Conservation (phyloP, 1,140 invertebrate species). For the Drosophila guanche region DNA sequence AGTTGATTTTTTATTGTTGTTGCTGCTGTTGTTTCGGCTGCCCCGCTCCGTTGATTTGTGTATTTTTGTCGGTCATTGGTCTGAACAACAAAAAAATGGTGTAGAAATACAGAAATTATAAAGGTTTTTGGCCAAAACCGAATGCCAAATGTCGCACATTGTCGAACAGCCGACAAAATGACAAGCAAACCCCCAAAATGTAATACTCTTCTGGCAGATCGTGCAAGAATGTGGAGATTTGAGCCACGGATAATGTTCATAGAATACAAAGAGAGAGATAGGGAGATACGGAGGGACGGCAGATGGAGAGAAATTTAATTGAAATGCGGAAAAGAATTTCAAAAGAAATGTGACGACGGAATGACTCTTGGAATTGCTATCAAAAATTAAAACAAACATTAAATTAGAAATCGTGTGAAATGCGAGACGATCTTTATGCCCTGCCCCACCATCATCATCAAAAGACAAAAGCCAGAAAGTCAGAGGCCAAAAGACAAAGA, state of each 20-base stretch:
- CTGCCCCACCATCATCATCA: background rate
- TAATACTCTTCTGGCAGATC: conserved; percentile 9
- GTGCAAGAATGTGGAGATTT: conserved; percentile 49
- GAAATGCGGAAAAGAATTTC: conserved; percentile 55
- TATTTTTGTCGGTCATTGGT: conserved; percentile 78
- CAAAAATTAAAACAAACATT: conserved; percentile 25
- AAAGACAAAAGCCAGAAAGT: background rate
- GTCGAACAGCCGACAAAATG: background rate
- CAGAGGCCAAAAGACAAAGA: conserved; percentile 4
- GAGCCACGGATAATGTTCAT: conserved; percentile 10
- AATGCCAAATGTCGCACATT: conserved; percentile 46
- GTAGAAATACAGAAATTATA: conserved; percentile 48
- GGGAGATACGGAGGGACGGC: no score
- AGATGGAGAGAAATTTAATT: conserved; percentile 35
- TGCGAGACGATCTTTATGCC: conserved; percentile 1
- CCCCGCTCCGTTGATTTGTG: conserved; percentile 41
- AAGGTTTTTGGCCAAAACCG: conserved; percentile 11
- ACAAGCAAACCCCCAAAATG: no score
- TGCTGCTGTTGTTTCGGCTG: conserved; percentile 21
- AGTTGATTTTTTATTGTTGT: conserved; percentile 18
- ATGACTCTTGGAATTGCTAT: conserved; percentile 8
- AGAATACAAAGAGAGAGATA: background rate
- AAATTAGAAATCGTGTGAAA: conserved; percentile 75
- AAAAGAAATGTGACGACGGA: conserved; percentile 16
- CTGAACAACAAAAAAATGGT: conserved; percentile 58